Conservation (phyloP, 2,113 vertebrate genomes). For the Brachyhypopomus occidentalis region DNA sequence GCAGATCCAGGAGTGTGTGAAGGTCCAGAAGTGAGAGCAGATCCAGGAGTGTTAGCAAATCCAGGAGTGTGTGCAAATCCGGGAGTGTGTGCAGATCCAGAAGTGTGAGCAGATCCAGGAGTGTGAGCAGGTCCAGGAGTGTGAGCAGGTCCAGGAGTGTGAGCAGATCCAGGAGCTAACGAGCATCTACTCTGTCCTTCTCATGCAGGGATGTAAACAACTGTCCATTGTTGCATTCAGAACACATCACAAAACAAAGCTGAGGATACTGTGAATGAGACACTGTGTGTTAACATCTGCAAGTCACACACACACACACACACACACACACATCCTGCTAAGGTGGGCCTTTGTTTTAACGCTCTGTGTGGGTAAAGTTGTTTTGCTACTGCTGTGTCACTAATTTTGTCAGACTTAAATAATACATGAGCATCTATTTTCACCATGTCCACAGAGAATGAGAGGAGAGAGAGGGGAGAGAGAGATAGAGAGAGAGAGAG, state of each 20-base stretch:
- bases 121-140: too few species aligned
- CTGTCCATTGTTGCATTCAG: constrained; percentile 35
- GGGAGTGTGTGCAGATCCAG: too few species aligned
- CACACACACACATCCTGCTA: constrained; percentile 15
- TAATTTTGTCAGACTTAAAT: constrained; percentile 53
- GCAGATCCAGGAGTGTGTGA: too few species aligned
- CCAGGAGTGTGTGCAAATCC: too few species aligned
- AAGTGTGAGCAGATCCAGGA: too few species aligned
- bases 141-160: background rate
- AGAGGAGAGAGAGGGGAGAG: background rate
- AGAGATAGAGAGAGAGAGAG: constrained; percentile 10
- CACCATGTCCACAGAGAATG: constrained; percentile 1
- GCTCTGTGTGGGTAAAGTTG: constrained; percentile 12
- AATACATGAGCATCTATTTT: constrained; percentile 49
- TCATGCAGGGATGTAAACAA: constrained; percentile 27
- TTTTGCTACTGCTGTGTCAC: constrained; percentile 1
- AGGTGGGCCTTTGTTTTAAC: background rate
- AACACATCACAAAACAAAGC: constrained; percentile 26
- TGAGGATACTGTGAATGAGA: constrained; percentile 25
- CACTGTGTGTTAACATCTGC: constrained; percentile 33
- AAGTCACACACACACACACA: constrained; percentile 20
- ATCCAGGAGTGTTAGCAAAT: too few species aligned
- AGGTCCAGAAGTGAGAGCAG: background rate
- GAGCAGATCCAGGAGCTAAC: background rate
- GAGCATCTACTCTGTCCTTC: background rate